phyloP scores from a whole-genome alignment of 2,113 vertebrate species.

The Lathamus discolor region DNA sequence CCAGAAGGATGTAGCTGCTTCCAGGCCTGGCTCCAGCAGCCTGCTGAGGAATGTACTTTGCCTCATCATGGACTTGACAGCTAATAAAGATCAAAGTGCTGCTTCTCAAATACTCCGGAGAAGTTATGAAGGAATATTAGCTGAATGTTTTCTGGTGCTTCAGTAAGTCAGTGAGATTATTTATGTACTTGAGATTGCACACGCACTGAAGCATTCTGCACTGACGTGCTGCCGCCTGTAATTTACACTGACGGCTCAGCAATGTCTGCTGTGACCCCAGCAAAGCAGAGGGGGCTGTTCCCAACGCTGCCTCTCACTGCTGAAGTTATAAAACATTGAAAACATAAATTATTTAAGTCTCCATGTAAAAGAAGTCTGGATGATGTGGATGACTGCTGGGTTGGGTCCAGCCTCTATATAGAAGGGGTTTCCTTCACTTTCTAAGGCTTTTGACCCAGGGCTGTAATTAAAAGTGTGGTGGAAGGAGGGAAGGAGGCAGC shows the following conservation, averaged over 20 bases:
- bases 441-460: background rate
- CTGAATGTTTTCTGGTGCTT: background rate
- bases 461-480: background rate
- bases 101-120: background rate
- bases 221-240: background rate
- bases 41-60: background rate
- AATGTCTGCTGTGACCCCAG: background rate
- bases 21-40: background rate
- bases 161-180: background rate
- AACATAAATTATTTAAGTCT: conserved; percentile 7
- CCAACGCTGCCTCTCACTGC: background rate
- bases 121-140: background rate
- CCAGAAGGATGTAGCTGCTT: background rate
- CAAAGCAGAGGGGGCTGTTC: background rate
- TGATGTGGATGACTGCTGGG: background rate
- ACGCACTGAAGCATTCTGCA: background rate
- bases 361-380: background rate
- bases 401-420: background rate
- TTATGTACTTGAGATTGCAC: conserved; percentile 2
- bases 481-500: background rate
- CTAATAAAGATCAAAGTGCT: conserved; percentile 43
- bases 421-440: background rate
- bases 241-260: background rate
- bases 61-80: background rate
- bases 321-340: conserved; percentile 36